Evolutionary conservation across 2,888 invertebrate genomes (phyloP).

Genomic region (Nomada flava): DNA sequence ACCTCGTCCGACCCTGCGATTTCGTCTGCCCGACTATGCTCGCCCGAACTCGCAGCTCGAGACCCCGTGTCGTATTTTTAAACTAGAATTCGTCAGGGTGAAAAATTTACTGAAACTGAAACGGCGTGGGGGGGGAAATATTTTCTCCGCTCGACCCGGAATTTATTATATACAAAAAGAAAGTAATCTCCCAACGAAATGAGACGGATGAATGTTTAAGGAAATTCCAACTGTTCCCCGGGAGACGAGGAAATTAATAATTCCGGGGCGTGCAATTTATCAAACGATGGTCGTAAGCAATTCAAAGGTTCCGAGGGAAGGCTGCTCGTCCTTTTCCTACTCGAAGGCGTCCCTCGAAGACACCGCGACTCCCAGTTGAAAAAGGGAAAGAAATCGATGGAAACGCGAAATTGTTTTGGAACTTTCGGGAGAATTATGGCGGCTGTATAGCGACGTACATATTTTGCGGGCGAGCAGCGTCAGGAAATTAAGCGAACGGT

Average conservation of each 20-base stretch:
- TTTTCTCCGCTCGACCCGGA: not conserved
- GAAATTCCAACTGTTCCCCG: not conserved
- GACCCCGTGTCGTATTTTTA: not conserved
- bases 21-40: not conserved
- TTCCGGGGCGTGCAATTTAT: conserved; percentile 15
- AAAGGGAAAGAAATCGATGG: conserved; percentile 10
- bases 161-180: not conserved
- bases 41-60: not conserved
- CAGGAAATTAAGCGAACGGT: conserved; percentile 67
- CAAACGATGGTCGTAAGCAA: conserved; percentile 22
- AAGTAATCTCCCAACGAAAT: not conserved
- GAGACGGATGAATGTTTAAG: conserved; percentile 17
- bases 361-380: not conserved
- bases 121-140: not conserved
- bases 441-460: conserved; percentile 16
- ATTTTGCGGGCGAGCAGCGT: conserved; percentile 56
- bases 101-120: not conserved
- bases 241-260: not conserved
- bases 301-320: not conserved
- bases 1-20: conserved; percentile 14
- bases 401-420: conserved; percentile 54
- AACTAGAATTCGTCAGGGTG: not conserved
- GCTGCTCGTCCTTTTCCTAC: not conserved
- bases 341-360: not conserved
- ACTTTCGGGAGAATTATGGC: conserved; percentile 37